These are phyloP conservation scores for Cylindroiulus punctatus DNA, from an alignment of 2,888 invertebrate species.

Conservation along the genomic window DNA sequence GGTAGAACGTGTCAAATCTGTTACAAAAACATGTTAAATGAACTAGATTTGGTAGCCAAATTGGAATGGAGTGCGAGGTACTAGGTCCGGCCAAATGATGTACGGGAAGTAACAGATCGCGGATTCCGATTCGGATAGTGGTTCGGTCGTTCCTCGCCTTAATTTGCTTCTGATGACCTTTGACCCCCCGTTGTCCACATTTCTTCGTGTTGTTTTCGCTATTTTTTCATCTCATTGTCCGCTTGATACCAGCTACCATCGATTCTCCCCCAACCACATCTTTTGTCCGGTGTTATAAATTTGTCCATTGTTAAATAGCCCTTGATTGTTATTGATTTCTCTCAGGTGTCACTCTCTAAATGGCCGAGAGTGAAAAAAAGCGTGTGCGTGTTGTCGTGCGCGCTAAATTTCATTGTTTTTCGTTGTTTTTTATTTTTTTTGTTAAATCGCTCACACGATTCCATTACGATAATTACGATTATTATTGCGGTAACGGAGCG, in stretches of 20 bases:
- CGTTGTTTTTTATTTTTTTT: background rate
- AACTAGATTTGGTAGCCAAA: no score
- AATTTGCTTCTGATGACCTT: background rate
- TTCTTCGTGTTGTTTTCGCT: background rate
- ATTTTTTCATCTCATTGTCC: no score
- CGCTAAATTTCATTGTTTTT: background rate
- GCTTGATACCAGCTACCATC: no score
- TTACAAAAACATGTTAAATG: no score
- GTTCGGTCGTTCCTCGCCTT: background rate
- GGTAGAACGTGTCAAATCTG: no score
- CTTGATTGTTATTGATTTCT: slow-evolving; percentile 42
- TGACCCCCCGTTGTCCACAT: background rate
- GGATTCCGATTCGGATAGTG: background rate
- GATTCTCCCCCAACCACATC: background rate
- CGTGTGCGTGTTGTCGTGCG: slow-evolving; percentile 23
- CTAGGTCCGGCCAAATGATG: no score
- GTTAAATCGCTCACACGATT: slow-evolving; percentile 14
- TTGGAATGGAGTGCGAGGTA: no score
- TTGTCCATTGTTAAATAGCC: slow-evolving; percentile 33
- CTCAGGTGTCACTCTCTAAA: slow-evolving; percentile 31
- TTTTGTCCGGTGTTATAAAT: slow-evolving; percentile 11
- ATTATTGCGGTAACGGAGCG: background rate
- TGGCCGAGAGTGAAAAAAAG: slow-evolving; percentile 16
- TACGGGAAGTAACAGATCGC: no score
- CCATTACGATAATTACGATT: background rate